phyloP scores from a whole-genome alignment of 2,113 vertebrate species.

The Pterocles orientalis region DNA sequence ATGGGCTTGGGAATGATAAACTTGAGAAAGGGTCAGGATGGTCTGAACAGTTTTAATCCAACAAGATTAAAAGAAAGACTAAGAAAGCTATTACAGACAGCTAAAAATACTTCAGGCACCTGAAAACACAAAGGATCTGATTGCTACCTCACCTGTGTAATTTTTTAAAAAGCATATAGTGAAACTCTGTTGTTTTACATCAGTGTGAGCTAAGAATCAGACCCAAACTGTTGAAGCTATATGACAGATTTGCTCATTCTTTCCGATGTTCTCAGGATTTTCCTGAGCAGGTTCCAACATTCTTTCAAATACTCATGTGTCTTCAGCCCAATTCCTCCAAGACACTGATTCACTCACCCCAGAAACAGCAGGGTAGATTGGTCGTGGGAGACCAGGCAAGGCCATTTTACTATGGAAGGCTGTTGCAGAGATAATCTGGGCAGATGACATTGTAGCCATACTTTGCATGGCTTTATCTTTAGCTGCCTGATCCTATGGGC shows the following conservation, averaged over 20 bases:
- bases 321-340: not conserved
- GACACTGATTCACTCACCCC: constrained; percentile 83
- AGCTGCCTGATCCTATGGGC: constrained; percentile 90
- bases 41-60: not conserved
- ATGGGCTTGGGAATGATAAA: not conserved
- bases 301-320: not conserved
- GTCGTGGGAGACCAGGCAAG: constrained; percentile 84
- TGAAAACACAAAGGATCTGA: not conserved
- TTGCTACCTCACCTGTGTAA: not conserved
- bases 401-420: constrained; percentile 94
- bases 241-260: not conserved
- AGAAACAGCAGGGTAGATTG: constrained; percentile 84
- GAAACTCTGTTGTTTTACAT: not conserved
- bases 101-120: not conserved
- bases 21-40: not conserved
- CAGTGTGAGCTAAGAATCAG: not conserved
- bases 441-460: constrained; percentile 95
- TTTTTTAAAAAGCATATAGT: not conserved
- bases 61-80: not conserved
- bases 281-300: not conserved
- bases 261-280: not conserved
- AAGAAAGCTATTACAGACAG: not conserved
- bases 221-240: not conserved
- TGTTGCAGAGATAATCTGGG: constrained; percentile 93
- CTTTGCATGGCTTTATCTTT: constrained; percentile 98